phyloP scores from a whole-genome alignment of 1,140 invertebrate genomes.

The Drosophila insularis region DNA sequence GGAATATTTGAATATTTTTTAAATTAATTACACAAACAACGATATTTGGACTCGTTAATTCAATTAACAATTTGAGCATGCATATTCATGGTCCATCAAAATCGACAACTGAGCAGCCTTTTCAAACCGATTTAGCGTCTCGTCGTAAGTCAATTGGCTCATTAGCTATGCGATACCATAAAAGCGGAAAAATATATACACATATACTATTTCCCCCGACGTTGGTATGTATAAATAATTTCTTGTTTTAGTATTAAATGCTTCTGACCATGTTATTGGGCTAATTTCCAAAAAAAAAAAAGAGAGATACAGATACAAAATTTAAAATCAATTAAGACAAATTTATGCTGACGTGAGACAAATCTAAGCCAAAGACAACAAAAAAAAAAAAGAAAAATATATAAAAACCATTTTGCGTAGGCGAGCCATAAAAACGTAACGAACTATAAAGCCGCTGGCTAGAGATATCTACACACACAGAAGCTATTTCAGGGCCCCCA shows the following conservation, averaged over 20 bases:
- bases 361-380: constrained; percentile 50
- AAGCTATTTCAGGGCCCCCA: constrained; percentile 54
- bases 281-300: constrained; percentile 29
- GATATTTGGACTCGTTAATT: constrained; percentile 64
- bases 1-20: constrained; percentile 26
- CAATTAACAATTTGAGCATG: constrained; percentile 71
- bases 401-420: constrained; percentile 52
- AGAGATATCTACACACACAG: neutral
- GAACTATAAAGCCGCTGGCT: constrained; percentile 25
- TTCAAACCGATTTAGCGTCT: constrained; percentile 22
- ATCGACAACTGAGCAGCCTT: constrained; percentile 33
- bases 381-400: neutral
- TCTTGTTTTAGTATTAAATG: constrained; percentile 46
- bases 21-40: constrained; percentile 57
- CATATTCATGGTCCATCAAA: constrained; percentile 74
- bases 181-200: constrained; percentile 52
- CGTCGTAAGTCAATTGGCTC: constrained; percentile 29
- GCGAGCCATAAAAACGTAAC: constrained; percentile 63
- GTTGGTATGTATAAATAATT: constrained; percentile 22
- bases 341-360: constrained; percentile 79
- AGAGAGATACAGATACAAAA: constrained; percentile 57
- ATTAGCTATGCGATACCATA: constrained; percentile 66
- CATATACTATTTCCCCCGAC: neutral
- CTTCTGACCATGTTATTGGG: constrained; percentile 22
- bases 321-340: constrained; percentile 79